Evolutionary conservation across 1,140 invertebrate species (phyloP).

Genomic region (Drosophila mojavensis): DNA sequence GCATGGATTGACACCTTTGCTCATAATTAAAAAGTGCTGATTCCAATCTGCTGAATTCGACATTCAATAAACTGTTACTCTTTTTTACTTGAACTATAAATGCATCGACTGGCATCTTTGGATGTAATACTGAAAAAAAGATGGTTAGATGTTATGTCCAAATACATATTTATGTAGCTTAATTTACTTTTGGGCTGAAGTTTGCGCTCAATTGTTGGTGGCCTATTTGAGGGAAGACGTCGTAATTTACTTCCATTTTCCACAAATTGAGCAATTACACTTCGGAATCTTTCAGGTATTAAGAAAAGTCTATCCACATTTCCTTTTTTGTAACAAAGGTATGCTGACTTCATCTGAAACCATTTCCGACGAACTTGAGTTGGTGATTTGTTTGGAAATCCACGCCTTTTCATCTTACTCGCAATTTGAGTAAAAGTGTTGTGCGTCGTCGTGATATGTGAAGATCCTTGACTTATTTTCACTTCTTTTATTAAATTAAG

Average conservation of each 20-base stretch:
- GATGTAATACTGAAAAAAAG: slow-evolving; percentile 8
- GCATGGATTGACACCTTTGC: slow-evolving; percentile 64
- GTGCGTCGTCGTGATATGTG: slow-evolving; percentile 64
- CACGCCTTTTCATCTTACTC: slow-evolving; percentile 70
- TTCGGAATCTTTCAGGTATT: slow-evolving; percentile 69
- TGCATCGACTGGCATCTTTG: slow-evolving; percentile 32
- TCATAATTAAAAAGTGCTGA: slow-evolving; percentile 59
- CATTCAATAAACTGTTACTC: slow-evolving; percentile 61
- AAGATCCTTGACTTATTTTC: slow-evolving; percentile 48
- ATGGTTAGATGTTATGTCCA: too few relatives aligned
- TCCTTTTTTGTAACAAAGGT: slow-evolving; percentile 76
- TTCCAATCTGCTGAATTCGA: slow-evolving; percentile 58
- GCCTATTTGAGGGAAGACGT: neutral
- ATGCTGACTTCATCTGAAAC: slow-evolving; percentile 81
- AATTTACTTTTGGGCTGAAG: slow-evolving; percentile 18
- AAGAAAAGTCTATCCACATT: slow-evolving; percentile 68
- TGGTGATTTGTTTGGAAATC: slow-evolving; percentile 75
- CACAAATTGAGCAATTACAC: slow-evolving; percentile 73
- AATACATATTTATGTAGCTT: too few relatives aligned
- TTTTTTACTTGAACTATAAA: slow-evolving; percentile 55
- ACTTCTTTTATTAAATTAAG: slow-evolving; percentile 67
- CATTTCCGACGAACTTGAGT: slow-evolving; percentile 74
- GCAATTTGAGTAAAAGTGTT: slow-evolving; percentile 74
- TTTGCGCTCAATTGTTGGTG: slow-evolving; percentile 17
- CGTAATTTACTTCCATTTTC: slow-evolving; percentile 60